Conservation (phyloP, 2,888 invertebrate species). For the Dinocampus coccinellae region DNA sequence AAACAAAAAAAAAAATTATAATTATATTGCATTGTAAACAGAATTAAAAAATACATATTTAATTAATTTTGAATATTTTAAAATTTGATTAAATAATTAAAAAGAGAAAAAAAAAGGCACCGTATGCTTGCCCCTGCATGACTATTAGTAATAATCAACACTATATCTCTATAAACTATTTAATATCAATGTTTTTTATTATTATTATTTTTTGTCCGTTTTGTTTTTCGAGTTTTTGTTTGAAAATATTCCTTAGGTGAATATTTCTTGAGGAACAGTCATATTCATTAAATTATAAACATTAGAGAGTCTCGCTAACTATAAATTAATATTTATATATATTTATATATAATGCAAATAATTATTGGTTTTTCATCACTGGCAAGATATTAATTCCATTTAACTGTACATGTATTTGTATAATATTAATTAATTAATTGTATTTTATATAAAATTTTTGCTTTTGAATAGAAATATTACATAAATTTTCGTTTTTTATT, state of each 20-base stretch:
- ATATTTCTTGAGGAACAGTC: background rate
- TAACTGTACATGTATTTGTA: background rate
- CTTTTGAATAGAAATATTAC: background rate
- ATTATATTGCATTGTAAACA: too few species aligned
- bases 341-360: background rate
- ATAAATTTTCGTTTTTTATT: too few species aligned
- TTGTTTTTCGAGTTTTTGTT: background rate
- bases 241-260: background rate
- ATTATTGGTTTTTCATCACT: background rate
- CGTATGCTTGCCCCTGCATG: too few species aligned
- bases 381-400: background rate
- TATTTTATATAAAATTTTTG: background rate
- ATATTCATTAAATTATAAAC: background rate
- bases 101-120: too few species aligned
- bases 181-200: too few species aligned
- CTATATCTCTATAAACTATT: too few species aligned
- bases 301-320: background rate
- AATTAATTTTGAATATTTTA: too few species aligned
- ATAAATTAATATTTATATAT: too few species aligned
- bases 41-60: too few species aligned
- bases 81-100: too few species aligned
- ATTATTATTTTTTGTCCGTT: background rate
- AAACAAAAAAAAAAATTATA: too few species aligned
- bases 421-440: background rate
- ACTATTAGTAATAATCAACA: too few species aligned